A percentile compares a stretch with the other conserved stretches of the same genome.
Evolutionary conservation across 1,140 invertebrate species (phyloP).

Genomic region (Euborellia annulipes): DNA sequence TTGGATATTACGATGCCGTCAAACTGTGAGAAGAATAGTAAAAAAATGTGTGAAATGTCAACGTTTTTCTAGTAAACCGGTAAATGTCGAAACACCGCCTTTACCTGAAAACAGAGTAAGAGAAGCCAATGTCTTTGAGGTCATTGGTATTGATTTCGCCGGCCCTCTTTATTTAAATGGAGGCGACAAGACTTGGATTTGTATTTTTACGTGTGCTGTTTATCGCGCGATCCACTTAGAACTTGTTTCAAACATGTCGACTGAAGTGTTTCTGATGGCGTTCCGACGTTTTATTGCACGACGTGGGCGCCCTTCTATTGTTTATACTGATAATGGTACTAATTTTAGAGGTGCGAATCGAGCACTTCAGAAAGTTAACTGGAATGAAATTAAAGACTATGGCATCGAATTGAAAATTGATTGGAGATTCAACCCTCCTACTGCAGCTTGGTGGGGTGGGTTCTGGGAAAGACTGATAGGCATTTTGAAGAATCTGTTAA

Average conservation of each 20-base stretch:
- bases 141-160: conserved; percentile 22
- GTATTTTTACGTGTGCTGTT: conserved; percentile 25
- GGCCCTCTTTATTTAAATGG: conserved; percentile 19
- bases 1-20: too few species aligned
- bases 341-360: conserved; percentile 23
- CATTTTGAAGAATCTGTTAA: conserved; percentile 20
- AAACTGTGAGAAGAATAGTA: too few species aligned
- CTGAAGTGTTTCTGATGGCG: conserved; percentile 23
- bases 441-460: conserved; percentile 29
- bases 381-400: too few species aligned
- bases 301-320: conserved; percentile 17
- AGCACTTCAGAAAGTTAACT: conserved; percentile 10
- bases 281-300: conserved; percentile 26
- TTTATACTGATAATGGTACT: conserved; percentile 25
- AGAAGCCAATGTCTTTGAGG: conserved; percentile 19
- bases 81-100: conserved; percentile 18
- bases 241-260: conserved; percentile 19
- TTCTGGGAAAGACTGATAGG: conserved; percentile 25
- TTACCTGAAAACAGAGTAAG: conserved; percentile 18
- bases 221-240: conserved; percentile 30
- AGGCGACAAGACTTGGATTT: conserved; percentile 19
- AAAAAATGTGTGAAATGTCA: too few species aligned
- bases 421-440: conserved; percentile 24
- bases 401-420: too few species aligned
- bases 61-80: too few species aligned